A percentile compares a stretch with the other conserved stretches of the same genome.
Evolutionary conservation across 2,113 vertebrate species (phyloP).

Genomic region (Lonchura striata): DNA sequence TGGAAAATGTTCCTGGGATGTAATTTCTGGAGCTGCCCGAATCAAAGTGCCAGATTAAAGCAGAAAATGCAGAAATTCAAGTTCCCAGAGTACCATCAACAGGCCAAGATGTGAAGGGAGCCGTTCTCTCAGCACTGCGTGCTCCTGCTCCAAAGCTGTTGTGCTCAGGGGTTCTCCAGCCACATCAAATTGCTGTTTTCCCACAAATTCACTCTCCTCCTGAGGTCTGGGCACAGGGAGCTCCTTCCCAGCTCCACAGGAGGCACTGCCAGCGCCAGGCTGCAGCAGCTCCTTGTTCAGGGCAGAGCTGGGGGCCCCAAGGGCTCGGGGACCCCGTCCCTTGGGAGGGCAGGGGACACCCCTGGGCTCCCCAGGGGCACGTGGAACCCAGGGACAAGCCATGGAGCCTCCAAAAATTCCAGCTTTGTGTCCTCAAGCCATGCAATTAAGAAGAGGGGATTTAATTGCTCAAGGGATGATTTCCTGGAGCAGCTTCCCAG

Average conservation of each 20-base stretch:
- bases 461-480: accelerated
- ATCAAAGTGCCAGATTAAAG: not conserved
- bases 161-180: not conserved
- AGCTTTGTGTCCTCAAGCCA: no score
- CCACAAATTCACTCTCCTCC: not conserved
- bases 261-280: not conserved
- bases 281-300: accelerated
- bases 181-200: accelerated
- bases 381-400: not conserved
- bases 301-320: not conserved
- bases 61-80: not conserved
- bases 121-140: accelerated
- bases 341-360: not conserved
- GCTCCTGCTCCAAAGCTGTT: not conserved
- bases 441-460: accelerated
- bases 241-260: not conserved
- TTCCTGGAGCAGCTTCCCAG: not conserved
- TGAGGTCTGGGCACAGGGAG: not conserved
- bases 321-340: not conserved
- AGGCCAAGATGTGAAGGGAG: not conserved
- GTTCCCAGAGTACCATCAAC: not conserved
- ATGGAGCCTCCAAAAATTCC: not conserved
- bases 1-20: not conserved
- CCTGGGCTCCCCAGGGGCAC: not conserved
- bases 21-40: not conserved